Evolutionary conservation across 2,888 invertebrate genomes (phyloP).

Genomic region (Mimachlamys varia): DNA sequence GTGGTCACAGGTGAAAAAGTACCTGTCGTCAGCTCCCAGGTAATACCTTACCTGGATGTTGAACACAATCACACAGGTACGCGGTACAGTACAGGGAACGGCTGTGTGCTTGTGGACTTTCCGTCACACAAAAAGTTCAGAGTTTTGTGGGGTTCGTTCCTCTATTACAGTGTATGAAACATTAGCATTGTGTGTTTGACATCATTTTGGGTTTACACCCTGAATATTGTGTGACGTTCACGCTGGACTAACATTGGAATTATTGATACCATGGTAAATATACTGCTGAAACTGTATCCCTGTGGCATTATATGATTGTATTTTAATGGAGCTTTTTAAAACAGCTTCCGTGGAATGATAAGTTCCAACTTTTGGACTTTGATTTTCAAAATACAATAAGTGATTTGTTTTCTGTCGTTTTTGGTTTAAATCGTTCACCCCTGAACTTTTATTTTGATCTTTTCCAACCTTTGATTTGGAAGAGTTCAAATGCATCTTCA

Average conservation of each 20-base stretch:
- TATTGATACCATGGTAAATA: background rate
- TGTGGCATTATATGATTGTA: background rate
- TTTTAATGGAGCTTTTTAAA: background rate
- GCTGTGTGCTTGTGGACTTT: background rate
- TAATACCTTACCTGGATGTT: background rate
- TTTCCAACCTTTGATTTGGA: no score
- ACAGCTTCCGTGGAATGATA: no score
- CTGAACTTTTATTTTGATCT: no score
- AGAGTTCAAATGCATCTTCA: no score
- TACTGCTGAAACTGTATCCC: background rate
- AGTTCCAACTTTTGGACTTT: no score
- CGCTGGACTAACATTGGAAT: background rate
- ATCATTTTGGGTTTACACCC: background rate
- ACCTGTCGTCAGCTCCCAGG: background rate
- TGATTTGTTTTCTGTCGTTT: no score
- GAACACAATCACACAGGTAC: background rate
- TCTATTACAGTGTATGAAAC: background rate
- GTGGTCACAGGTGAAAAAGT: constrained; percentile 27
- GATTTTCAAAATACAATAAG: no score
- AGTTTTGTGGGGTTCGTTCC: background rate
- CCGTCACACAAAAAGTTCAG: background rate
- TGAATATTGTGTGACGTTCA: background rate
- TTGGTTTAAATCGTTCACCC: no score
- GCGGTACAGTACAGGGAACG: background rate
- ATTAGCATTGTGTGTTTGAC: background rate